Evolutionary conservation across 2,888 invertebrate species (phyloP).

Genomic region (Perizoma flavofasciatum): DNA sequence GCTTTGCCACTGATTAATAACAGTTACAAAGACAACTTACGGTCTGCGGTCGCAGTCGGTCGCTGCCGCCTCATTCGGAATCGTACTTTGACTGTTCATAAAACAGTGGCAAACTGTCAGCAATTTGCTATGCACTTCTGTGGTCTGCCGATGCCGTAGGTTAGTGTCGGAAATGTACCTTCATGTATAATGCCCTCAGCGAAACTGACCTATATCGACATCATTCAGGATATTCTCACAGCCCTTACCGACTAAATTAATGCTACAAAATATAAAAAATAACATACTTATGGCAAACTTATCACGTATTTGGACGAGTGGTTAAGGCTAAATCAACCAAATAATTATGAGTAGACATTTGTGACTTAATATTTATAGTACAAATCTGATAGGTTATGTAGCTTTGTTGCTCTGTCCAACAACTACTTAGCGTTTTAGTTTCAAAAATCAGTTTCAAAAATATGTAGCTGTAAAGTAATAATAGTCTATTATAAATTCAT

Average conservation of each 20-base stretch:
- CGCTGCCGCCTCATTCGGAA: too few relatives aligned
- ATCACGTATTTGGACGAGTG: conserved; percentile 45
- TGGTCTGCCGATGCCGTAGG: too few relatives aligned
- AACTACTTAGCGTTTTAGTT: not conserved
- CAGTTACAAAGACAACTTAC: too few relatives aligned
- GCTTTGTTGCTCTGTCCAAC: not conserved
- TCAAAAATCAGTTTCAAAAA: not conserved
- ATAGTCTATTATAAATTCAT: not conserved
- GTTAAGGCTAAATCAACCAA: conserved; percentile 9
- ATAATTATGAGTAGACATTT: not conserved
- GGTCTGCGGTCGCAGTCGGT: too few relatives aligned
- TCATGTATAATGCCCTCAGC: conserved; percentile 10
- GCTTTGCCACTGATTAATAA: too few relatives aligned
- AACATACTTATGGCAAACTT: conserved; percentile 45
- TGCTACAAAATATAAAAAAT: conserved; percentile 46
- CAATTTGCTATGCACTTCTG: too few relatives aligned
- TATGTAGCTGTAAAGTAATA: not conserved
- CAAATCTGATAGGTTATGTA: conserved; percentile 1
- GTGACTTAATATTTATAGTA: not conserved
- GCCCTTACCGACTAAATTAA: conserved; percentile 67
- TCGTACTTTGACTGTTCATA: too few relatives aligned
- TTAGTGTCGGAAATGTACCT: too few relatives aligned
- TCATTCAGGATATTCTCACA: conserved; percentile 49
- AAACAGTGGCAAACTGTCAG: too few relatives aligned
- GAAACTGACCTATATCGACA: conserved; percentile 16